Base-by-base conservation (phyloP, 2,888 invertebrate genomes). In the Zygothrica quintamaculata region DNA sequence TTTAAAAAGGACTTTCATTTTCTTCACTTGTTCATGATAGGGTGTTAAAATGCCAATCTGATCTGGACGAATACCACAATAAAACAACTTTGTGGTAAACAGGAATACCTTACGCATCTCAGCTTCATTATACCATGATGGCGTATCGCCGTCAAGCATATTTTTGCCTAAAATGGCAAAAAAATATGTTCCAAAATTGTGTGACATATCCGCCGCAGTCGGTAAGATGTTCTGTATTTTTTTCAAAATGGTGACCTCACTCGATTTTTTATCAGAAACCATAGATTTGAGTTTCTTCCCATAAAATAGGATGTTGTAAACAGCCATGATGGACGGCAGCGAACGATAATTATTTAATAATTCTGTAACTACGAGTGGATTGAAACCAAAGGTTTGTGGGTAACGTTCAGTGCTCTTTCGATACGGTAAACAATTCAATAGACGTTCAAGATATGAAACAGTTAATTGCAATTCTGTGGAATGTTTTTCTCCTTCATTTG, bases 31-130 rank as follows among this genome's bases (percentile, higher is more conserved):
- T 89, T 97, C 96, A 64, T 95, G 92, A 88, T 99, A 99, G 0
- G 98, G 98, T 9, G 98, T 96, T 64, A 99, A 96, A 56, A 99
- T 94, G 2, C 98, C 99, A 85, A 99, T 91, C 46, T 84, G 84
- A 26, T 87, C 76, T 0, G 93, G 91, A 1, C 87, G 88, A n/a
- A 97, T 85, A 16, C 93, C 94, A 47, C 92, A 91, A 61, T 94
- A 93, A 72, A 95, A 95, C 1, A 98, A 90, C 74, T 94, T 93
- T 89, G 90, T 93, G 0, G 92, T 89, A 64, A 92, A 92, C n/a
- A 93, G 68, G 34, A 93, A 92, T 9, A 93, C 89, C 92, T 93
- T 92, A 0, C 81, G 80, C 0, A 89, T 90, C 92, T 99, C 98
- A 67, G 94, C 93, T 0, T 95, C 94, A 92, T 99, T 99, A 85